Conservation (phyloP, 2,888 invertebrate species). For the Pachycephus smyrnensis region DNA sequence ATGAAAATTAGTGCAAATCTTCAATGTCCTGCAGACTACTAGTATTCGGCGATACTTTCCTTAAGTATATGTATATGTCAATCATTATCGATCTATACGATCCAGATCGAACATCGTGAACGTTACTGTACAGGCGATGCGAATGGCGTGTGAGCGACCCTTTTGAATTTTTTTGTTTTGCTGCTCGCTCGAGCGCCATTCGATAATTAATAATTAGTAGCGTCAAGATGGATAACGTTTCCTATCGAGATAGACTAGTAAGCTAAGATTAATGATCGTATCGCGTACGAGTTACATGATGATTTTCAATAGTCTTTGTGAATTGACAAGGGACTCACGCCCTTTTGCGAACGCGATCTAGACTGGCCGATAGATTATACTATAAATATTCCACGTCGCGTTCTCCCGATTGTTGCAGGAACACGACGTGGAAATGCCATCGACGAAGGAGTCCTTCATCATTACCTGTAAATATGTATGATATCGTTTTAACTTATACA, state of each 20-base stretch:
- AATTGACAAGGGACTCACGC: not conserved
- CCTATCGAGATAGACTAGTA: not conserved
- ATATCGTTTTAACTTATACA: conserved; percentile 60
- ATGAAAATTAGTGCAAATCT: not conserved
- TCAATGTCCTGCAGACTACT: not conserved
- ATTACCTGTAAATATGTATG: conserved; percentile 56
- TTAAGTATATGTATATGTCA: conserved; percentile 19
- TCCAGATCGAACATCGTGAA: conserved; percentile 15
- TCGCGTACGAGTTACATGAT: not conserved
- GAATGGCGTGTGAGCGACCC: conserved; percentile 18
- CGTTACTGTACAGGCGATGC: conserved; percentile 2
- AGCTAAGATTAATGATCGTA: not conserved
- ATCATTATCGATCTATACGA: conserved; percentile 16
- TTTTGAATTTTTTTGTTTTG: not conserved
- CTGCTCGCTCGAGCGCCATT: conserved; percentile 17
- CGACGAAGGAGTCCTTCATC: conserved; percentile 3
- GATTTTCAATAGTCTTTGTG: not conserved
- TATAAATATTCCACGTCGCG: not conserved
- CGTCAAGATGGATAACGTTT: not conserved
- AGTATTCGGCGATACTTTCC: not conserved
- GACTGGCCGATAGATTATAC: not conserved
- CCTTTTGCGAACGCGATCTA: not conserved
- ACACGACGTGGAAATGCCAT: not conserved
- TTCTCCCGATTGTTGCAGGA: not conserved
- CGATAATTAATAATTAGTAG: not conserved